Base-by-base conservation (phyloP, 2,113 vertebrate genomes). In the Panthera uncia region DNA sequence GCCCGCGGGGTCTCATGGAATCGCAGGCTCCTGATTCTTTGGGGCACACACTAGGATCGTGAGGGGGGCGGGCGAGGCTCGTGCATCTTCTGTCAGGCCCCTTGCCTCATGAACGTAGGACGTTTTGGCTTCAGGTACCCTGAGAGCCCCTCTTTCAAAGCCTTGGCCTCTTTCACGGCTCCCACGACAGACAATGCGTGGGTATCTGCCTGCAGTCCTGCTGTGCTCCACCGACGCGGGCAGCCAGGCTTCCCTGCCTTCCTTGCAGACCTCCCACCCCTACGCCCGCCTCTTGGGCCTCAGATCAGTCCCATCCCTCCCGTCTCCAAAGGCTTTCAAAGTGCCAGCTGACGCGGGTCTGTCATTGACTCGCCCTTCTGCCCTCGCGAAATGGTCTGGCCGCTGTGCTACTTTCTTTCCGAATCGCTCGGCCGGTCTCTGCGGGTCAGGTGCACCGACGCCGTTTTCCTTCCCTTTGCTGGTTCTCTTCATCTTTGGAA, bases 321-420 rank as follows among this genome's bases (percentile, higher is more conserved):
- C 93, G 98, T 92, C 89, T 92, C 95, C 80, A 63, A 31, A 3
- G 4, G 68, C 76, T 31, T 92, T 94, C 89, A 84, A 57, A 65
- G 23, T 0, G 0, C n/a, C 66, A 52, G 80, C 78, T 16, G 41
- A 91, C 52, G 57, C 1, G 31, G 86, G 80, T 78, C 94, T 94
- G 38, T 93, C 73, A 69, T 14, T 52, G 94, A 45, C 73, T 7
- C 18, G 61, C 55, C 76, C 36, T 21, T 74, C 89, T 29, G 63
- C 79, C 88, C 84, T 89, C 71, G 78, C 48, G 48, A 80, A 41
- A 7, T 36, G 21, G 45, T 89, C 33, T 66, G 92, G n/a, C 31
- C 23, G 0, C 29, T 16, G 45, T 1, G 55, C 87, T 5, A 5
- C 19, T 11, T 41, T 36, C 57, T 50, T 25, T 52, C 25, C 11